These are phyloP conservation scores for Anthrax anthrax DNA, from an alignment of 2,888 invertebrate genomes.

Conservation along the genomic window DNA sequence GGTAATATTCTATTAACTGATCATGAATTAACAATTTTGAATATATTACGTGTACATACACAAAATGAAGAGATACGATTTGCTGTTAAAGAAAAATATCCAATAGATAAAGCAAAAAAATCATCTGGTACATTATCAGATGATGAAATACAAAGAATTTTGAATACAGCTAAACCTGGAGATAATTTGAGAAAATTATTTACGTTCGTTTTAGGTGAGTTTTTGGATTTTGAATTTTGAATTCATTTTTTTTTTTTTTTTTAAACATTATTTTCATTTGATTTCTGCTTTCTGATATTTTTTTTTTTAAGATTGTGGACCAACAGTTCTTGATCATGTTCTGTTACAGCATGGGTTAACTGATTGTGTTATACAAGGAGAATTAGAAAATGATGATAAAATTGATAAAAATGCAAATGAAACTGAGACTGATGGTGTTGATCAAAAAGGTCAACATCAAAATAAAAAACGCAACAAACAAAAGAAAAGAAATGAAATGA, in stretches of 20 bases:
- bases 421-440: not conserved
- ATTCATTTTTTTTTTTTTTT: not conserved
- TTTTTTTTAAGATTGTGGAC: conserved; percentile 60
- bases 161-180: conserved; percentile 51
- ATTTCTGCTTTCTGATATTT: not conserved
- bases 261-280: not conserved
- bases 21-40: conserved; percentile 73
- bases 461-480: conserved; percentile 13
- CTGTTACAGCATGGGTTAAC: conserved; percentile 55
- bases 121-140: conserved; percentile 39
- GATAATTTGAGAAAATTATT: conserved; percentile 69
- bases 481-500: conserved; percentile 8
- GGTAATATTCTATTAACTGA: conserved; percentile 95
- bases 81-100: conserved; percentile 87
- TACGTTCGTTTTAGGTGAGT: conserved; percentile 59
- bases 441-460: conserved; percentile 5
- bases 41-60: conserved; percentile 80
- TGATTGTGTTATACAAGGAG: conserved; percentile 36
- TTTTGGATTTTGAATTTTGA: not conserved
- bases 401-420: not conserved
- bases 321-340: conserved; percentile 84
- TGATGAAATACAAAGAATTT: conserved; percentile 42
- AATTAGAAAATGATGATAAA: conserved; percentile 1
- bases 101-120: conserved; percentile 58
- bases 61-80: conserved; percentile 83